Base-by-base conservation (phyloP, 1,140 invertebrate species). In the Oscheius sp. region DNA sequence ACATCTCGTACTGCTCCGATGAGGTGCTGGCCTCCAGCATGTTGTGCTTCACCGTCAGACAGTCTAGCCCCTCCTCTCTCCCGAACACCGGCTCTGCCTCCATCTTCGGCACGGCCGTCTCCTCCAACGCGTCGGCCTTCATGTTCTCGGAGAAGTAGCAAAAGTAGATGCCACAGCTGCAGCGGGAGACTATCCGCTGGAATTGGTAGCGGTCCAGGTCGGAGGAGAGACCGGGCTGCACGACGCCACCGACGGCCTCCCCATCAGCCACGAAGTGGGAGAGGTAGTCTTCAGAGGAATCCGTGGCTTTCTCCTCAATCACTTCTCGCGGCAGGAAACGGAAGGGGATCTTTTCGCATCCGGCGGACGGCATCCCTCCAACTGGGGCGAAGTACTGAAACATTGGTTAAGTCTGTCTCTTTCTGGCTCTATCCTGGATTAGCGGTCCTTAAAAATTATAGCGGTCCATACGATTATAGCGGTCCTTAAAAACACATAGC, bases 121-220 rank as follows among this genome's bases (percentile, higher is more conserved):
- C 87, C 15, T 88, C 87, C 7, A 90, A 81, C 18, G 85, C 87
- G 61, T 88, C 89, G 0, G 89, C 89, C 85, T 92, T 91, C 20
- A 93, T 87, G 68, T 87, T 88, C 80, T 95, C 92, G 15, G 92
- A 92, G 83, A 96, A 97, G 66, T 92, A 91, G 35, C 93, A 94
- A 85, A 96, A 99, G 85, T 94, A 96, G 86, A 99, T 95, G 86
- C 98, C 94, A 86, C 95, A 98, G 82, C 91, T 92, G 87, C 96
- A 99, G 3, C 95, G 88, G 0, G 94, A 97, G 15, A 97, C 94
- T 74, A 98, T 97, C 55, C 95, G 88, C 87, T 98, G 95, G 2
- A 97, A 86, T 87, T 97, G 88, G n/a, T 38, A n/a, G 7, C 38
- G 86, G 78, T 20, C 79, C 72, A 61, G 58, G 49, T 65, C 66